A percentile compares a stretch with the other conserved stretches of the same genome.
Conservation (phyloP, 2,797 vertebrate species). For the Notoglanidium macrostoma region DNA sequence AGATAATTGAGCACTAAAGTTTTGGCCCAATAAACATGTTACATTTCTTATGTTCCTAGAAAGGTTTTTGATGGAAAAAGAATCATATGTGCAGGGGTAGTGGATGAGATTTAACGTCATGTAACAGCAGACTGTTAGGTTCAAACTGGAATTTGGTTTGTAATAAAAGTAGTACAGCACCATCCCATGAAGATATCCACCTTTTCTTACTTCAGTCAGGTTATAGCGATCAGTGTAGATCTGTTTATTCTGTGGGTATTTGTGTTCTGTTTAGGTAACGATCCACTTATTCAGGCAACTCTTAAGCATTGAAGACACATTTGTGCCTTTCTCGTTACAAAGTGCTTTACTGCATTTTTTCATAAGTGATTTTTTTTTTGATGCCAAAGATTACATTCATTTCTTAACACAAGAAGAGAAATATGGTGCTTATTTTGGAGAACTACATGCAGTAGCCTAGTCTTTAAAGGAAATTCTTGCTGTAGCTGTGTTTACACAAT, state of each 20-base stretch:
- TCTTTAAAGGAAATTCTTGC: slow-evolving; percentile 24
- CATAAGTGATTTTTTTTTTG: not conserved
- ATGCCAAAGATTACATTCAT: slow-evolving; percentile 53
- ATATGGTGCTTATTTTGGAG: slow-evolving; percentile 39
- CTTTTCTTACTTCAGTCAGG: not conserved
- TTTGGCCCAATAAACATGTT: slow-evolving; percentile 9
- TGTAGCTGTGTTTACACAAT: slow-evolving; percentile 10
- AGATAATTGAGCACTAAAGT: not conserved
- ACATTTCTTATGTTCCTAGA: not conserved
- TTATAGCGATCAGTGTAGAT: not conserved
- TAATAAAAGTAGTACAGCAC: slow-evolving; percentile 38
- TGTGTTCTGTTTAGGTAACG: slow-evolving; percentile 14
- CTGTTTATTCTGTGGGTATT: not conserved
- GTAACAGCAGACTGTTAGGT: slow-evolving; percentile 31
- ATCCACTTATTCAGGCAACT: not conserved
- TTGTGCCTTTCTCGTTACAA: slow-evolving; percentile 2
- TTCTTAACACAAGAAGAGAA: slow-evolving; percentile 27
- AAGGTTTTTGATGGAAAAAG: slow-evolving; percentile 60
- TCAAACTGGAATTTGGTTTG: slow-evolving; percentile 62
- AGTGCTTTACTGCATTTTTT: slow-evolving; percentile 36
- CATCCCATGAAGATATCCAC: not conserved
- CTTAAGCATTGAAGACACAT: slow-evolving; percentile 3
- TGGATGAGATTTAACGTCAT: slow-evolving; percentile 57
- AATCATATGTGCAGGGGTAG: slow-evolving; percentile 61
- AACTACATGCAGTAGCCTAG: slow-evolving; percentile 16